Conservation (phyloP, 2,113 vertebrate genomes). For the Cynopterus brachyotis region DNA sequence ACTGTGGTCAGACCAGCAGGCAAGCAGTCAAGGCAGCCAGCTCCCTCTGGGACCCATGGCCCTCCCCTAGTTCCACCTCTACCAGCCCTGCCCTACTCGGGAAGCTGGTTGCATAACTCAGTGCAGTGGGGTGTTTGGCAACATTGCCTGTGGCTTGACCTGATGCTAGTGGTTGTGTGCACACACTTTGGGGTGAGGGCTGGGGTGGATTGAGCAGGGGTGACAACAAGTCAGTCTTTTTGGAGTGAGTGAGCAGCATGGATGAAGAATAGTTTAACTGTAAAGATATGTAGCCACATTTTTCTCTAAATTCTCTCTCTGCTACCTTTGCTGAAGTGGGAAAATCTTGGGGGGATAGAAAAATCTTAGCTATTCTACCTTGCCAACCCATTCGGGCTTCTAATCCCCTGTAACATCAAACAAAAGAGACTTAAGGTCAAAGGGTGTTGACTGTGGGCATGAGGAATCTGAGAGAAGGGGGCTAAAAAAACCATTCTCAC, state of each 20-base stretch:
- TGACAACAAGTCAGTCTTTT: conserved; percentile 32
- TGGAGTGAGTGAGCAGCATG: background rate
- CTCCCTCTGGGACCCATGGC: conserved; percentile 71
- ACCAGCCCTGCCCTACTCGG: conserved; percentile 65
- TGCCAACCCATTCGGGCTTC: background rate
- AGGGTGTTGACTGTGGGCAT: background rate
- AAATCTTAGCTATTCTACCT: background rate
- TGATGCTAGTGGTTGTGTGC: conserved; percentile 63
- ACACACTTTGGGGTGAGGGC: conserved; percentile 27
- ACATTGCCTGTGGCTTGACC: conserved; percentile 77
- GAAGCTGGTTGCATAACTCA: conserved; percentile 79
- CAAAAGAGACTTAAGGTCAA: background rate
- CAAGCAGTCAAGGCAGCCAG: conserved; percentile 56
- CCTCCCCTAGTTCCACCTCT: conserved; percentile 75
- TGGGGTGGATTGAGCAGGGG: background rate
- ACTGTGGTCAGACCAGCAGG: conserved; percentile 75
- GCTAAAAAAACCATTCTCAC: background rate
- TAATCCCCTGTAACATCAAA: background rate
- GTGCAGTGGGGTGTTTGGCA: conserved; percentile 71
- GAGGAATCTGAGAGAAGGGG: background rate
- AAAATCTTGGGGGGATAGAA: background rate
- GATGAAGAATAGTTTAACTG: background rate
- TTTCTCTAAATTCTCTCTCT: background rate
- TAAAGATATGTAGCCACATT: background rate
- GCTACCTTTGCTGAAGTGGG: background rate